These are phyloP conservation scores for Pogonomyrmex californicus DNA, from an alignment of 1,140 invertebrate species.

Conservation along the genomic window DNA sequence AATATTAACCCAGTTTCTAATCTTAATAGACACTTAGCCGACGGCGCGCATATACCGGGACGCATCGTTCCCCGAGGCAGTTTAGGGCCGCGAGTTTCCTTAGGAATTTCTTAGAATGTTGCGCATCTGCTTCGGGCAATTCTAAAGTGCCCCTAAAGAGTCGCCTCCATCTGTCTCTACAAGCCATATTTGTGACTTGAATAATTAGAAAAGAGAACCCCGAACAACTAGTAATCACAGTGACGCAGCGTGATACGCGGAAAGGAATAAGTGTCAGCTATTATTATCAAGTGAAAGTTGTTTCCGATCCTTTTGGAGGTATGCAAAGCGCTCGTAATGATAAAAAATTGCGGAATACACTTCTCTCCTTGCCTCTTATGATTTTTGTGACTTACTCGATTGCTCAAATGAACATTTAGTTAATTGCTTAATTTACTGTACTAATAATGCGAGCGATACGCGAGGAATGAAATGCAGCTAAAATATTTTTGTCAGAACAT, in stretches of 20 bases:
- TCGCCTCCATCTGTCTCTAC: background rate
- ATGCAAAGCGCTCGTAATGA: background rate
- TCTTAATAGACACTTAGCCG: constrained; percentile 56
- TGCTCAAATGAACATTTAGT: background rate
- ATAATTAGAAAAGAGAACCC: constrained; percentile 5
- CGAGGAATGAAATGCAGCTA: background rate
- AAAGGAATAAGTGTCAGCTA: background rate
- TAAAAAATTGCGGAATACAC: background rate
- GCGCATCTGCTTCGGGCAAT: constrained; percentile 13
- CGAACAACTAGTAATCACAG: background rate
- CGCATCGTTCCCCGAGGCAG: constrained; percentile 32
- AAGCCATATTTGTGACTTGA: background rate
- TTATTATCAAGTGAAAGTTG: constrained; percentile 26
- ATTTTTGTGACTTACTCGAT: background rate
- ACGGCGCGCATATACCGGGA: constrained; percentile 31
- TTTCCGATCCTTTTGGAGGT: constrained; percentile 1
- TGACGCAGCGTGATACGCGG: background rate
- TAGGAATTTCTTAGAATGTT: constrained; percentile 47
- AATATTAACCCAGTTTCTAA: constrained; percentile 59
- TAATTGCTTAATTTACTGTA: constrained; percentile 31
- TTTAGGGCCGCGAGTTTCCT: constrained; percentile 41
- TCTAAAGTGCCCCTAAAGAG: background rate
- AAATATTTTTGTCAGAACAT: background rate
- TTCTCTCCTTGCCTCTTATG: background rate
- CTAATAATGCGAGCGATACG: background rate